phyloP scores from a whole-genome alignment of 2,888 invertebrate species.

The Carabus problematicus region DNA sequence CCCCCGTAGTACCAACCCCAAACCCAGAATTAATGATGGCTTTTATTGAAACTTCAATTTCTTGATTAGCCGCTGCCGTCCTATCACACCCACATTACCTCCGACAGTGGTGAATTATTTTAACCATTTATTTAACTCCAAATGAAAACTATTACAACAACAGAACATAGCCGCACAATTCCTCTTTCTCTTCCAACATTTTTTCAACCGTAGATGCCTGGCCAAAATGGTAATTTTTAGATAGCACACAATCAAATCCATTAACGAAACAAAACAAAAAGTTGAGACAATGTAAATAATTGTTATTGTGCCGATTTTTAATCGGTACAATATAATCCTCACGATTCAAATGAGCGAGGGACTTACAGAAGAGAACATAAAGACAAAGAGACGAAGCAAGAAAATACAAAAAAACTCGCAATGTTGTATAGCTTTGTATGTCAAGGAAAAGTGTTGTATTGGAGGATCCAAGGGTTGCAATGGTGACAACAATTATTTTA shows the following conservation, averaged over 20 bases:
- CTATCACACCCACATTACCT: conserved; percentile 47
- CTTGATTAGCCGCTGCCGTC: conserved; percentile 64
- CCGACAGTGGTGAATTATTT: conserved; percentile 58
- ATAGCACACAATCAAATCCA: conserved; percentile 26
- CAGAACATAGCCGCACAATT: not conserved
- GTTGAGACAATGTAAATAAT: conserved; percentile 20
- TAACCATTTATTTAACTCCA: conserved; percentile 55
- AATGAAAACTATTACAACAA: conserved; percentile 30
- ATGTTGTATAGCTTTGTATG: conserved; percentile 42
- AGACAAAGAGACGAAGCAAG: conserved; percentile 17
- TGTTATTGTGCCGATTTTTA: conserved; percentile 34
- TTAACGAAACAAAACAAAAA: conserved; percentile 24
- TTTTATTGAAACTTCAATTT: conserved; percentile 75
- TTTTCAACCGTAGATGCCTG: not conserved
- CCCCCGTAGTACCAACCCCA: conserved; percentile 53
- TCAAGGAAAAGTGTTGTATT: conserved; percentile 42
- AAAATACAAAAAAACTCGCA: conserved; percentile 42
- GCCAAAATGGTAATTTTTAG: not conserved
- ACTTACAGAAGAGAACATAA: conserved; percentile 16
- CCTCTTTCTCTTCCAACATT: not conserved
- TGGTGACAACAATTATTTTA: conserved; percentile 40
- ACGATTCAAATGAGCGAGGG: not conserved
- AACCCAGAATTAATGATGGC: conserved; percentile 73
- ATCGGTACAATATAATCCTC: conserved; percentile 20
- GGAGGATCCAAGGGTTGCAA: conserved; percentile 35